Base-by-base conservation (phyloP, 1,140 invertebrate genomes). In the Formica exsecta region DNA sequence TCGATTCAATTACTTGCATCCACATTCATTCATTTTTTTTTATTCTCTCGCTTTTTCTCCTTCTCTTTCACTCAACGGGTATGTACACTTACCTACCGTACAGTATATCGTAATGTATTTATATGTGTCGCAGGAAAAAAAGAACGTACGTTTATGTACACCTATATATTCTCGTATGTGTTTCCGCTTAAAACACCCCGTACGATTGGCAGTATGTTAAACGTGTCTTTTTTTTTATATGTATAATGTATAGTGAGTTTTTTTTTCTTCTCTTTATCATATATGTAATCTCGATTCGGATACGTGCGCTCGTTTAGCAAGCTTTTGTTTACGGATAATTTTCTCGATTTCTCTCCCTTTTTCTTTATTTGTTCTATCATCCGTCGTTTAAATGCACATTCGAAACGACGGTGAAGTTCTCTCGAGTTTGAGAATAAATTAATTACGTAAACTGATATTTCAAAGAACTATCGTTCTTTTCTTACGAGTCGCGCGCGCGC, bases 121-220 rank as follows among this genome's bases (percentile, higher is more conserved):
- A 80, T 85, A 90, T 86, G 86, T 83, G 75, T 68, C 68, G 86
- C 86, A 83, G 41, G 81, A 90, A 90, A 86, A 90, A 86, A 88
- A 51, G 65, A 57, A 89, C 79, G 73, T 66, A 83, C 57, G 57
- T 48, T 84, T 89, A 92, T 89, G 76, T 81, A 90, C 86, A 93
- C 87, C 80, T 90, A 90, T 89, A 22, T 88, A 88, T 84, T 81
- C 59, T 86, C 79, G 84, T 25, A 59, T 65, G 88, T 88, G 75
- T 87, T 61, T 88, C 25, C 36, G 41, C 85, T 80, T 89, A 76
- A 91, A 88, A 89, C 90, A 85, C 85, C 79, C 76, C 88, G 73
- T 89, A 92, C 87, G 89, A 93, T 92, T 94, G 92, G 94, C 93
- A 94, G 94, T 94, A 94, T 94, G 85, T 93, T 90, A 90, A 85